These are phyloP conservation scores for Holcopasites calliopsidis DNA, from an alignment of 1,140 invertebrate genomes.

Conservation along the genomic window DNA sequence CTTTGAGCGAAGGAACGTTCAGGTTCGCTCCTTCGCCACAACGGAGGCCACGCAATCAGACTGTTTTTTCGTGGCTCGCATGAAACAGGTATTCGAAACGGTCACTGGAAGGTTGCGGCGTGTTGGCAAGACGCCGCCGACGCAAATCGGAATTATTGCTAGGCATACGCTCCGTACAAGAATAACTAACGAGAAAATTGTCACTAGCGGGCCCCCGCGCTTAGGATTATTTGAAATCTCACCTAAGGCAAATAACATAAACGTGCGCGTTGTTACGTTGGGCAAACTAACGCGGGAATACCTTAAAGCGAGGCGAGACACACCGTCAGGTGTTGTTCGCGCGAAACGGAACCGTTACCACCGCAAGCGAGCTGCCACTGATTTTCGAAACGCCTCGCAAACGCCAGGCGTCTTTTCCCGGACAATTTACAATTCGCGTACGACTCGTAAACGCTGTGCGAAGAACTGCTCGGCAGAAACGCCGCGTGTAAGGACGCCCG, in stretches of 20 bases:
- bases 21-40: conserved; percentile 21
- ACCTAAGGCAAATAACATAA: too few species aligned
- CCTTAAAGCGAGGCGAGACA: conserved; percentile 15
- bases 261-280: too few species aligned
- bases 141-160: conserved; percentile 2
- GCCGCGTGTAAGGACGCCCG: too few species aligned
- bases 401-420: neutral
- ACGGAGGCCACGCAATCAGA: conserved; percentile 51
- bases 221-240: too few species aligned
- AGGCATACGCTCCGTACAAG: conserved; percentile 9
- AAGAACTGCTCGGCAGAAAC: too few species aligned
- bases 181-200: conserved; percentile 34
- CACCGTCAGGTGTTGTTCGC: conserved; percentile 22
- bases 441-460: neutral
- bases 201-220: neutral
- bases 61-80: conserved; percentile 47
- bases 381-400: conserved; percentile 11
- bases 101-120: conserved; percentile 24
- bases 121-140: conserved; percentile 29
- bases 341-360: conserved; percentile 35
- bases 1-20: conserved; percentile 21
- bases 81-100: conserved; percentile 59
- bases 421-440: neutral
- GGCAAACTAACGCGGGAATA: conserved; percentile 31
- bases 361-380: conserved; percentile 6